Evolutionary conservation across 2,888 invertebrate species (phyloP).

Genomic region (Diarsia rubi): DNA sequence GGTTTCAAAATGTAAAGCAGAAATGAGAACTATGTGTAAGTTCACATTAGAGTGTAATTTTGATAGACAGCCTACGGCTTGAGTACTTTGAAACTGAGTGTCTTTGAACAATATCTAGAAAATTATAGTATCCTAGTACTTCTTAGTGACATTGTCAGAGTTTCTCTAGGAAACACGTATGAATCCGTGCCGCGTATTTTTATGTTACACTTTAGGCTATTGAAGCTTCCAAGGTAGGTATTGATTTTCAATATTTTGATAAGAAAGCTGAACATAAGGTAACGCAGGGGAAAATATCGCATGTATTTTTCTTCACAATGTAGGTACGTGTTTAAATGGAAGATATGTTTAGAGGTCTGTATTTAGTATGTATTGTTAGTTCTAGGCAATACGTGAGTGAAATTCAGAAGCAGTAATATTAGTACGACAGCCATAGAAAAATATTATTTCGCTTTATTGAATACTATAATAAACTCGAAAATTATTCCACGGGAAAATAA

Average conservation of each 20-base stretch:
- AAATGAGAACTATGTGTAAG: constrained; percentile 16
- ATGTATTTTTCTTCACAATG: constrained; percentile 25
- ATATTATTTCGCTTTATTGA: neutral
- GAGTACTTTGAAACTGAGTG: constrained; percentile 10
- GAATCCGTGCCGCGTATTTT: constrained; percentile 41
- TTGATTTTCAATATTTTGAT: constrained; percentile 67
- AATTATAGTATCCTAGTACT: neutral
- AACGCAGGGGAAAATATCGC: constrained; percentile 35
- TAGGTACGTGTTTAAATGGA: constrained; percentile 1
- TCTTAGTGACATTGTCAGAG: constrained; percentile 10
- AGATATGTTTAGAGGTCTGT: constrained; percentile 1
- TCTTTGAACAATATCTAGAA: neutral
- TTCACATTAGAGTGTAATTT: neutral
- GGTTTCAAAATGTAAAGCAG: constrained; percentile 9
- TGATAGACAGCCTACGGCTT: neutral
- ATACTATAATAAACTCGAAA: too few relatives aligned
- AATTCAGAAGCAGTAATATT: constrained; percentile 9
- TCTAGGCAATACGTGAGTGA: constrained; percentile 8
- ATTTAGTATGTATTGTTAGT: constrained; percentile 9
- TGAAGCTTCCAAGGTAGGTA: constrained; percentile 49
- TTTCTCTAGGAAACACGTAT: constrained; percentile 25
- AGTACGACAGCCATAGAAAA: neutral
- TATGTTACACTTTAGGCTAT: constrained; percentile 51
- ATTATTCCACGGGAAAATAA: too few relatives aligned
- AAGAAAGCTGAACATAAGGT: constrained; percentile 54